Base-by-base conservation (phyloP, 2,888 invertebrate genomes). In the Smittia aterrima region DNA sequence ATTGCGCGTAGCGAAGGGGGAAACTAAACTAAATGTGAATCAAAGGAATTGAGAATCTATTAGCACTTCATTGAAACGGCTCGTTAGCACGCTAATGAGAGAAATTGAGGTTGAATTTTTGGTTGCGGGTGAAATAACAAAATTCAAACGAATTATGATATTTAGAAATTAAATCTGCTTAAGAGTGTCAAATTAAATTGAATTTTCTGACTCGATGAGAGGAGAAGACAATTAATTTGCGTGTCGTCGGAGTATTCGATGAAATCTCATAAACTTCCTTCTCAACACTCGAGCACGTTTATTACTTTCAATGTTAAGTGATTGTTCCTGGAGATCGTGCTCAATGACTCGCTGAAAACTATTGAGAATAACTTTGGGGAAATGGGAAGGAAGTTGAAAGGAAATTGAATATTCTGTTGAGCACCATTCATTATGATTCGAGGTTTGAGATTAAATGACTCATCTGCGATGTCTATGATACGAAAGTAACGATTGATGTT, bases 81-180 rank as follows among this genome's bases (percentile, higher is more conserved):
- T 7, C 20, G 58, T 58, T 20, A 58, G 18, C 58, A 58, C 58
- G 58, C 58, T 58, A 58, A 58, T 58, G 58, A 58, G 47, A 6
- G 47, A 22, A 58, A 22, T 18, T 58, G 22, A 58, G 58, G 58
- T 32, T 32, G 32, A 32, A 32, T 32, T 32, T 32, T 32, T 32
- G 32, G 32, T 32, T 32, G 32, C 3, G 4, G 32, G 32, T 9
- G 32, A n/a, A n/a, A n/a, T n/a, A n/a, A n/a, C n/a, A n/a, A n/a
- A n/a, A n/a, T n/a, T n/a, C n/a, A n/a, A n/a, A n/a, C n/a, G n/a
- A n/a, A n/a, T n/a, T n/a, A n/a, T n/a, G n/a, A n/a, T n/a, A n/a
- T n/a, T n/a, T n/a, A n/a, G n/a, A n/a, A n/a, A n/a, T n/a, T n/a
- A n/a, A n/a, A n/a, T n/a, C n/a, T n/a, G n/a, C n/a, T n/a, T n/a